Conservation (phyloP, 2,888 invertebrate species). For the Artemia sp. region DNA sequence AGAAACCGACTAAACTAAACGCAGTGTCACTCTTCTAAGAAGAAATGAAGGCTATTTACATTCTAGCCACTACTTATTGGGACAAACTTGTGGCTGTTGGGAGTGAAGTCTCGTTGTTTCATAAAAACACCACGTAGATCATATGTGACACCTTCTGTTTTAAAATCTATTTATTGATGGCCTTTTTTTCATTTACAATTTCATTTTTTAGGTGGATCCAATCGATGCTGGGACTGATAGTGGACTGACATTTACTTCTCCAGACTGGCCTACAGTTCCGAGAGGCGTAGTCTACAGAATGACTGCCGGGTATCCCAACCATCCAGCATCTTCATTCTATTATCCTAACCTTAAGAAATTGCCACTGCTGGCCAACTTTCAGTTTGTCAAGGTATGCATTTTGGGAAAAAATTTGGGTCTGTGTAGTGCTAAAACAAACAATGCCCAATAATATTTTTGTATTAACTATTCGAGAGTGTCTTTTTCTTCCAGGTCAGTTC, state of each 20-base stretch:
- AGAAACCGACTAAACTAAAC: too few species aligned
- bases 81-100: background rate
- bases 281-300: constrained; percentile 33
- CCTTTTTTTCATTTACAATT: constrained; percentile 22
- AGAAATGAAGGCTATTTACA: too few species aligned
- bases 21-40: too few species aligned
- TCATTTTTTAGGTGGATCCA: constrained; percentile 31
- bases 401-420: background rate
- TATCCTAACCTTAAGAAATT: constrained; percentile 33
- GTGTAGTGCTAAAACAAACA: too few species aligned
- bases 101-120: background rate
- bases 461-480: too few species aligned
- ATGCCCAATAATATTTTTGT: too few species aligned
- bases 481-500: too few species aligned
- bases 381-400: constrained; percentile 31
- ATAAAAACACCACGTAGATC: background rate
- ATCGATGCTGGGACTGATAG: constrained; percentile 37
- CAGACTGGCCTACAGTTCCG: constrained; percentile 35
- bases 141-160: constrained; percentile 16
- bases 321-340: constrained; percentile 37
- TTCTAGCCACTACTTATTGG: too few species aligned
- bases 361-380: constrained; percentile 34
- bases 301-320: constrained; percentile 32
- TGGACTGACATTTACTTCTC: constrained; percentile 37
- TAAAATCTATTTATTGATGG: constrained; percentile 11